Conservation (phyloP, 2,113 vertebrate genomes). For the Struthidea cinerea region DNA sequence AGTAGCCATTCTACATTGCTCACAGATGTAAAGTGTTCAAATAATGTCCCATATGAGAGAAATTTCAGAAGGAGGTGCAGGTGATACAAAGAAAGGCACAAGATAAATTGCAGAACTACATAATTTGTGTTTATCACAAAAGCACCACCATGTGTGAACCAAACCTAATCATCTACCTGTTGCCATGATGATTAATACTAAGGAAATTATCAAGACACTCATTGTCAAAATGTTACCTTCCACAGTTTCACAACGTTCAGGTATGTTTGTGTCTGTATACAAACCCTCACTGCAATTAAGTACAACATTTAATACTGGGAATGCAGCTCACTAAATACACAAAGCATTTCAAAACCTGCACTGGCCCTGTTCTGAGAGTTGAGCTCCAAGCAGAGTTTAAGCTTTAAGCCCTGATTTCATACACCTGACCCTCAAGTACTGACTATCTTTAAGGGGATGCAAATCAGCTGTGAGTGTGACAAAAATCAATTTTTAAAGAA, state of each 20-base stretch:
- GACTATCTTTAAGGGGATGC: background rate
- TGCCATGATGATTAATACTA: background rate
- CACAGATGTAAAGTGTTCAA: background rate
- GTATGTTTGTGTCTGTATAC: background rate
- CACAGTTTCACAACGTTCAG: background rate
- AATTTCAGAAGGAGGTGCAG: background rate
- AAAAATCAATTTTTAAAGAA: background rate
- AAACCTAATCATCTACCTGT: background rate
- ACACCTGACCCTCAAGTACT: background rate
- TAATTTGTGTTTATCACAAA: background rate
- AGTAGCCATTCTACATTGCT: background rate
- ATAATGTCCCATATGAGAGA: background rate
- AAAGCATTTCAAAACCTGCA: background rate
- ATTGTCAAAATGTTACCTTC: background rate
- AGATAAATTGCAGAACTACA: background rate
- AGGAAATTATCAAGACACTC: background rate
- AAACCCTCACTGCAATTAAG: background rate
- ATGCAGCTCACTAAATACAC: background rate
- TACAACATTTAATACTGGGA: background rate
- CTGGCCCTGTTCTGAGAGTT: background rate
- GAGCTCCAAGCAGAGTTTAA: background rate
- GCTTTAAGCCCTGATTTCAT: background rate
- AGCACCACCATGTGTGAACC: background rate
- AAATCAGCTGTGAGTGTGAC: background rate
- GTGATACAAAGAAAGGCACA: background rate